These are phyloP conservation scores for Sporophila hypoxantha DNA, from an alignment of 2,113 vertebrate genomes.

Conservation along the genomic window DNA sequence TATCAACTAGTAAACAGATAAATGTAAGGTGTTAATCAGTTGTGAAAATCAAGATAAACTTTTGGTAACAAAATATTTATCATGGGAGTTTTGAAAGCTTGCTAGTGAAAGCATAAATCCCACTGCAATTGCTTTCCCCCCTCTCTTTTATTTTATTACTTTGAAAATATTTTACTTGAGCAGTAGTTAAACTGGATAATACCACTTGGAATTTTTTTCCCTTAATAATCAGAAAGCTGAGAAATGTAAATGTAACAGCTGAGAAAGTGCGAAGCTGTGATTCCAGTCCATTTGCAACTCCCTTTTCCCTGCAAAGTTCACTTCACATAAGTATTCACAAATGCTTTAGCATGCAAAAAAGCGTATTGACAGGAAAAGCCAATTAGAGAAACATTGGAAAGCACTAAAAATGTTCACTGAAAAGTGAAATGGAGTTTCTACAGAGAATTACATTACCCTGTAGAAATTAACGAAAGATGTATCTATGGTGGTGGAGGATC, in stretches of 20 bases:
- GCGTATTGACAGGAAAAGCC: background rate
- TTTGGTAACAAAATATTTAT: background rate
- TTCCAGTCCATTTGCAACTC: background rate
- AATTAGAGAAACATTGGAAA: background rate
- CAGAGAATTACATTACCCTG: background rate
- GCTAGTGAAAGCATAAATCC: background rate
- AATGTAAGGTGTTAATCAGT: background rate
- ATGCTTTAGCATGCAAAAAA: background rate
- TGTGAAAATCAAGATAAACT: background rate
- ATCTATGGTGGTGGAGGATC: background rate
- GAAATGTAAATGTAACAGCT: background rate
- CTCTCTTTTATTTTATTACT: background rate
- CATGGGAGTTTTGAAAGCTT: background rate
- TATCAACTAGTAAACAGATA: background rate
- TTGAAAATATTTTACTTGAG: background rate
- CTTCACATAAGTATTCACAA: background rate
- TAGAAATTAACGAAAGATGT: background rate
- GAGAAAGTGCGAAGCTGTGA: background rate
- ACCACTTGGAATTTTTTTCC: background rate
- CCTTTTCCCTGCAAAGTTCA: background rate
- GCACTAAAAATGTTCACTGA: background rate
- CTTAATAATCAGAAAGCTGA: background rate
- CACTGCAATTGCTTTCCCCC: rapidly evolving
- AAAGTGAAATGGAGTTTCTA: background rate
- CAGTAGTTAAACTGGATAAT: background rate